Conservation (phyloP, 2,113 vertebrate species). For the Aphyosemion australe region DNA sequence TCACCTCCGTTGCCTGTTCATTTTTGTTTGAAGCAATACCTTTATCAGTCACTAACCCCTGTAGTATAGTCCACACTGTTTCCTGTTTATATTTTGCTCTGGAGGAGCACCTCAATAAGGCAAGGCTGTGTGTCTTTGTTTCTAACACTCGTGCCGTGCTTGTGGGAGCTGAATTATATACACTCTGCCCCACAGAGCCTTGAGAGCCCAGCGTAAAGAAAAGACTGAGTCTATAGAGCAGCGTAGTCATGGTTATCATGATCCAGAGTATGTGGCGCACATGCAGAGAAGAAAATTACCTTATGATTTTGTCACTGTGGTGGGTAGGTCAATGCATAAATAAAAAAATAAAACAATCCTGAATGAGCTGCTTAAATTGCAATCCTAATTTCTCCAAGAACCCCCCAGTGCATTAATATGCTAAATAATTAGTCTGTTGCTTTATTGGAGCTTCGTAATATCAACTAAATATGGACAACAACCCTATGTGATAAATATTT, state of each 20-base stretch:
- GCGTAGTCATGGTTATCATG: conserved; percentile 12
- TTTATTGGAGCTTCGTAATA: not conserved
- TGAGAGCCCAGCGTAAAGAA: conserved; percentile 10
- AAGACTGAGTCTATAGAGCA: conserved; percentile 21
- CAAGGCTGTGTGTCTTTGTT: conserved; percentile 24
- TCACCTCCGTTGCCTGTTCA: conserved; percentile 45
- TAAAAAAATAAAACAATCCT: conserved; percentile 26
- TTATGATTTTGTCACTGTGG: conserved; percentile 8
- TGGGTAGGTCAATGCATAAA: conserved; percentile 6
- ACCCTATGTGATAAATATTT: not conserved
- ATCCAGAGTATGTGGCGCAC: conserved; percentile 16
- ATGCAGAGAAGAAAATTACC: conserved; percentile 26
- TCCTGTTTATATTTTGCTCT: conserved; percentile 49
- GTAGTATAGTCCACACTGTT: conserved; percentile 19
- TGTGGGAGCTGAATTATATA: conserved; percentile 21
- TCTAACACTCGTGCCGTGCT: conserved; percentile 34
- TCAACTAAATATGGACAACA: not conserved
- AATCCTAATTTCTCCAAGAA: conserved; percentile 7
- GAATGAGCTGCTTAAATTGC: not conserved
- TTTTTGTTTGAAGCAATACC: conserved; percentile 51
- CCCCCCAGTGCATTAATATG: conserved; percentile 1
- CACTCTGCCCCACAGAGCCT: conserved; percentile 21
- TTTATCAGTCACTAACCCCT: conserved; percentile 51
- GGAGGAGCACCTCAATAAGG: conserved; percentile 42
- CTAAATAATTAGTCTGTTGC: not conserved